A percentile compares a stretch with the other conserved stretches of the same genome.
Evolutionary conservation across 1,140 invertebrate species (phyloP).

Genomic region (Drosophila pseudoobscura): DNA sequence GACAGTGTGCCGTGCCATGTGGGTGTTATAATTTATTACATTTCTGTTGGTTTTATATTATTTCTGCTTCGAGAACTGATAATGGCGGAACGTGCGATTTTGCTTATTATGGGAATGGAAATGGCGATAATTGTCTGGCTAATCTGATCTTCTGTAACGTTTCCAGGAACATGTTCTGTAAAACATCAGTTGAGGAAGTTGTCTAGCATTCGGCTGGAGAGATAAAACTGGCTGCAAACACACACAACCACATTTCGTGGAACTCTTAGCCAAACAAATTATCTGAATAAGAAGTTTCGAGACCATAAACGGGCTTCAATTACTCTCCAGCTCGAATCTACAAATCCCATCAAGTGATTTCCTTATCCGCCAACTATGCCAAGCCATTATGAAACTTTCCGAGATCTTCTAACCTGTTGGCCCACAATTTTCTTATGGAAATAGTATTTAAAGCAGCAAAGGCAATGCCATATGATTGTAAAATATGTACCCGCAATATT

Average conservation of each 20-base stretch:
- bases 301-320: too few species aligned
- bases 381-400: conserved; percentile 5
- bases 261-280: too few species aligned
- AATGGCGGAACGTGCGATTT: conserved; percentile 24
- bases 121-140: conserved; percentile 15
- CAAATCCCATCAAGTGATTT: conserved; percentile 5
- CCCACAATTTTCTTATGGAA: too few species aligned
- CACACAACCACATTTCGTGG: too few species aligned
- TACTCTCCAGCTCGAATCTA: background rate
- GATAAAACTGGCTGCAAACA: too few species aligned
- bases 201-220: too few species aligned
- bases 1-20: conserved; percentile 25
- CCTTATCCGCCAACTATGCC: conserved; percentile 20
- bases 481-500: background rate
- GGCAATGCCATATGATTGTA: conserved; percentile 9
- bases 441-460: conserved; percentile 7
- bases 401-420: conserved; percentile 19
- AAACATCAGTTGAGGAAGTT: conserved; percentile 26
- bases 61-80: conserved; percentile 14
- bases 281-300: too few species aligned
- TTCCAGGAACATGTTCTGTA: conserved; percentile 8
- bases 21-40: conserved; percentile 47
- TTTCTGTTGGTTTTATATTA: conserved; percentile 12
- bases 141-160: conserved; percentile 31
- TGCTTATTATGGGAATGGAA: background rate